Percentiles rank a stretch among this genome's conserved stretches.
Conservation (phyloP, 2,797 vertebrate genomes). For the Sebastolobus altivelis region DNA sequence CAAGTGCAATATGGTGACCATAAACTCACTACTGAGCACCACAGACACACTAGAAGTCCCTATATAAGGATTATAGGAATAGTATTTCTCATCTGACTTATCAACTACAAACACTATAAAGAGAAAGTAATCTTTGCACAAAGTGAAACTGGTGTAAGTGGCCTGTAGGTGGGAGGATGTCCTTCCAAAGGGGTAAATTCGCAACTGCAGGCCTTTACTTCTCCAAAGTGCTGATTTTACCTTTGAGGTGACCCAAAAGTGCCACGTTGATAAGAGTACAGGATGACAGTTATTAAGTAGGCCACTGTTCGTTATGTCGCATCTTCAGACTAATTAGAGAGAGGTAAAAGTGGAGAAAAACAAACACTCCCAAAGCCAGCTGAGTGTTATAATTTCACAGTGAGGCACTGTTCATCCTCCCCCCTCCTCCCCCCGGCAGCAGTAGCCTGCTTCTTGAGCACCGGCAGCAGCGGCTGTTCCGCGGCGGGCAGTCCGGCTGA, state of each 20-base stretch:
- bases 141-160: conserved; percentile 36
- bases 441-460: conserved; percentile 70
- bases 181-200: conserved; percentile 52
- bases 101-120: conserved; percentile 40
- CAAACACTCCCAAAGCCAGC: conserved; percentile 59
- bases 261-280: conserved; percentile 53
- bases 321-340: conserved; percentile 74
- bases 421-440: conserved; percentile 72
- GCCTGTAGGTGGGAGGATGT: conserved; percentile 39
- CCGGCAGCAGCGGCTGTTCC: conserved; percentile 74
- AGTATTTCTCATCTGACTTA: conserved; percentile 12
- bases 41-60: conserved; percentile 53
- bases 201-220: conserved; percentile 45
- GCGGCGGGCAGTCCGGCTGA: conserved; percentile 72
- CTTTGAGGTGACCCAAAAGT: conserved; percentile 74
- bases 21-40: conserved; percentile 57
- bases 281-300: conserved; percentile 69
- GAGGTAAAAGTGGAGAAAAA: conserved; percentile 54
- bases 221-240: conserved; percentile 69
- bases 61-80: conserved; percentile 41
- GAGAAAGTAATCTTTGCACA: conserved; percentile 21
- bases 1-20: conserved; percentile 59
- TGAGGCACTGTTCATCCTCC: conserved; percentile 73
- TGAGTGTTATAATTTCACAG: conserved; percentile 74
- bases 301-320: conserved; percentile 72